A percentile compares a stretch with the other conserved stretches of the same genome.
These are phyloP conservation scores for Hydraecia micacea DNA, from an alignment of 2,888 invertebrate genomes.

Conservation along the genomic window DNA sequence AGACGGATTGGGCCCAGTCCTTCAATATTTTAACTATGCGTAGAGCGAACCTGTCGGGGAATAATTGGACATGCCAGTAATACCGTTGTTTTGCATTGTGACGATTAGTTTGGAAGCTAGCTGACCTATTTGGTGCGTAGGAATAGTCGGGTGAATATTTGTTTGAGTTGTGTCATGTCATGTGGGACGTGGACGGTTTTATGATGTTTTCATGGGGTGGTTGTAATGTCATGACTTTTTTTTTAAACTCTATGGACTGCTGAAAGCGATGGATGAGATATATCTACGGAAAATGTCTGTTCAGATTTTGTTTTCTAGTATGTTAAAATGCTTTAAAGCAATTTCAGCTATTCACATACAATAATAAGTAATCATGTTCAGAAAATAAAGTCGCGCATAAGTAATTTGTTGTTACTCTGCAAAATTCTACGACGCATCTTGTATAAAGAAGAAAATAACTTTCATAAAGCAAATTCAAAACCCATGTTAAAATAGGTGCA, in stretches of 20 bases:
- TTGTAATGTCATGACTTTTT: neutral
- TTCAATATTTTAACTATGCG: constrained; percentile 75
- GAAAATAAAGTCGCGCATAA: neutral
- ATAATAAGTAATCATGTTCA: neutral
- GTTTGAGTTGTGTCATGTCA: constrained; percentile 14
- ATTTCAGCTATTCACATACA: neutral
- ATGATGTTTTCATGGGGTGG: neutral
- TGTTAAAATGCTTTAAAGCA: neutral
- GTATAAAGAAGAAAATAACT: neutral
- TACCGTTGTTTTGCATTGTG: constrained; percentile 63
- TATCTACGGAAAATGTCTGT: neutral
- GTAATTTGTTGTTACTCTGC: neutral
- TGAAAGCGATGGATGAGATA: neutral
- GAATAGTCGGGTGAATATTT: constrained; percentile 40
- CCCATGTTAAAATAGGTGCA: constrained; percentile 23
- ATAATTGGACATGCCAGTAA: constrained; percentile 62
- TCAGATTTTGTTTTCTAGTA: neutral
- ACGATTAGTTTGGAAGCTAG: constrained; percentile 57
- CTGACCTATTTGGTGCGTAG: constrained; percentile 35
- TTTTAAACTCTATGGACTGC: neutral
- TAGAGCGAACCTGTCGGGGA: constrained; percentile 59
- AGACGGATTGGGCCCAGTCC: constrained; percentile 79
- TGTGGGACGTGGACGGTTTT: constrained; percentile 12
- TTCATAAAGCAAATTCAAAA: neutral
- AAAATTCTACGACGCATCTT: neutral